Evolutionary conservation across 2,797 vertebrate species (phyloP).

Genomic region (Coendou prehensilis): DNA sequence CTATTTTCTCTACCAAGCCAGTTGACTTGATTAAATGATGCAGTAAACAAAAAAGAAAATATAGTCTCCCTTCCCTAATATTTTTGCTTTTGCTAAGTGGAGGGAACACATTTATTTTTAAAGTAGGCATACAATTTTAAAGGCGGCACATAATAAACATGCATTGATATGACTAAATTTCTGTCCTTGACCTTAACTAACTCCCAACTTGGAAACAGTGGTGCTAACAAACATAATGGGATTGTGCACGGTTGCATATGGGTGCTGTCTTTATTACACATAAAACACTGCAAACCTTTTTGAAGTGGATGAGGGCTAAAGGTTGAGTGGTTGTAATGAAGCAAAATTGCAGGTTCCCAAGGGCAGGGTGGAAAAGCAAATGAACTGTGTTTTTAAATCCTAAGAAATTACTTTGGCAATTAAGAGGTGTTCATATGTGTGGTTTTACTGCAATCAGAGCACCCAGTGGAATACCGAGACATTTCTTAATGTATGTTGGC

Average conservation of each 20-base stretch:
- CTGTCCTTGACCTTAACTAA: constrained; percentile 37
- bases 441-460: constrained; percentile 74
- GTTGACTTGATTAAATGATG: background rate
- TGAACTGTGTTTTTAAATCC: constrained; percentile 81
- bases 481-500: constrained; percentile 80
- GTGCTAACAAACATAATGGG: constrained; percentile 33
- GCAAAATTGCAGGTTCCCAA: constrained; percentile 79
- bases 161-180: background rate
- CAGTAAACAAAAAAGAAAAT: constrained; percentile 12
- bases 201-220: constrained; percentile 8
- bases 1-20: background rate
- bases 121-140: background rate
- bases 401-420: constrained; percentile 83
- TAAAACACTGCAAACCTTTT: constrained; percentile 73
- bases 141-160: background rate
- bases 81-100: background rate
- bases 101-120: background rate
- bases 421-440: constrained; percentile 79
- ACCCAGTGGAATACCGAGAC: constrained; percentile 78
- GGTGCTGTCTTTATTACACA: constrained; percentile 67
- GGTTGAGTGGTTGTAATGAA: constrained; percentile 82
- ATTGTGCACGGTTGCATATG: constrained; percentile 13
- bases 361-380: constrained; percentile 79
- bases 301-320: constrained; percentile 77
- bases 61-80: background rate